Conservation (phyloP, 2,113 vertebrate species). For the Limanda limanda region DNA sequence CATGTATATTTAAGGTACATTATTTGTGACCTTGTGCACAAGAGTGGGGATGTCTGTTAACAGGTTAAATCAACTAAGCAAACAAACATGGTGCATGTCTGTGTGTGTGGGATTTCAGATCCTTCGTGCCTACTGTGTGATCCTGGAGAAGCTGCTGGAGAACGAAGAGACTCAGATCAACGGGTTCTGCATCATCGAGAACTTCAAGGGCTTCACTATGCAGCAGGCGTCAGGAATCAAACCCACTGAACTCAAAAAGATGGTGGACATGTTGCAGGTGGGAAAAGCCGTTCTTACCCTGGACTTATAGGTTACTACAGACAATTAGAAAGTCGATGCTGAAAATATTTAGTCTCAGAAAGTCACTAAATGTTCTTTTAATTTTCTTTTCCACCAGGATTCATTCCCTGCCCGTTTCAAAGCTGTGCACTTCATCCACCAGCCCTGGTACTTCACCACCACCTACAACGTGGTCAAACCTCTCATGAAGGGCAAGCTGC, state of each 20-base stretch:
- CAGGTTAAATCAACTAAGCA: neutral
- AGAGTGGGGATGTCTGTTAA: neutral
- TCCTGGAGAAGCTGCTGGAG: slow-evolving; percentile 95
- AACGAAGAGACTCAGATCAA: slow-evolving; percentile 98
- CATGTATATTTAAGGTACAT: no score
- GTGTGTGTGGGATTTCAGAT: slow-evolving; percentile 81
- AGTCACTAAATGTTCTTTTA: slow-evolving; percentile 44
- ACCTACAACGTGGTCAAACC: slow-evolving; percentile 98
- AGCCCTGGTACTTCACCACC: slow-evolving; percentile 99
- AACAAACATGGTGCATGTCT: neutral
- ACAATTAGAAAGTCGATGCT: no score
- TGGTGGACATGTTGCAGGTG: slow-evolving; percentile 99
- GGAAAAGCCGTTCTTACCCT: neutral
- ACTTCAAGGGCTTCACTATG: slow-evolving; percentile 98
- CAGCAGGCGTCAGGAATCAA: slow-evolving; percentile 96
- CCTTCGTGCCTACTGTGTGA: slow-evolving; percentile 95
- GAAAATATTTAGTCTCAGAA: no score
- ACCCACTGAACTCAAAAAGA: slow-evolving; percentile 94
- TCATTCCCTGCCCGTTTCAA: slow-evolving; percentile 98
- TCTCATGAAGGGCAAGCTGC: slow-evolving; percentile 94
- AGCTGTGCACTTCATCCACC: slow-evolving; percentile 94
- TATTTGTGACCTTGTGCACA: neutral
- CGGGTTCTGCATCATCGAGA: slow-evolving; percentile 97
- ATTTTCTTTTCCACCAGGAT: slow-evolving; percentile 84
- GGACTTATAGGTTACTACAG: neutral